Evolutionary conservation across 2,797 vertebrate genomes (phyloP).

Genomic region (Tauraco hartlaubi): DNA sequence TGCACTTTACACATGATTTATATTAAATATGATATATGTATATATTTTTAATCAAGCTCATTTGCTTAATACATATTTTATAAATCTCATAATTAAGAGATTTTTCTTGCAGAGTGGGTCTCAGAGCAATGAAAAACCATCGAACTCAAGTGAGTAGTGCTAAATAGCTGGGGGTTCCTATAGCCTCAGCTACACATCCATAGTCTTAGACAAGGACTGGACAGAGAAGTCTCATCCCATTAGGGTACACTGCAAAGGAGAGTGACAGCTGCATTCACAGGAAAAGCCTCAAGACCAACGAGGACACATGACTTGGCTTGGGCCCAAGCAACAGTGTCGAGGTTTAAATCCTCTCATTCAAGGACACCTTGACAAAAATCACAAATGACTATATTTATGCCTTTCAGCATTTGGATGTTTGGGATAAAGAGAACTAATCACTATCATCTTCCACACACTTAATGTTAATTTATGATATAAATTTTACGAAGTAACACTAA

Average conservation of each 20-base stretch:
- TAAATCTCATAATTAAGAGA: not conserved
- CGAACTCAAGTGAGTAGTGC: not conserved
- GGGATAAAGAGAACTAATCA: not conserved
- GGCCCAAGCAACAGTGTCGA: not conserved
- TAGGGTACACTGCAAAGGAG: not conserved
- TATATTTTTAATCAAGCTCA: slow-evolving; percentile 19
- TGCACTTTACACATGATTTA: not conserved
- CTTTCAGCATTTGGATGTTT: not conserved
- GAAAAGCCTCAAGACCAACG: slow-evolving; percentile 59
- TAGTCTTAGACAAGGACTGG: not conserved
- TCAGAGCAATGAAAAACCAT: not conserved
- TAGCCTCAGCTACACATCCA: not conserved
- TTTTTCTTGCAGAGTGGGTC: not conserved
- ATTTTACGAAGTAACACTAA: not conserved
- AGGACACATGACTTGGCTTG: slow-evolving; percentile 51
- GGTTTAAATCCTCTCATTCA: slow-evolving; percentile 66
- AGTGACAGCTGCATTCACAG: slow-evolving; percentile 55
- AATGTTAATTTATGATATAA: not conserved
- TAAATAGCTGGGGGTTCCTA: not conserved
- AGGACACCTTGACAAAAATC: slow-evolving; percentile 51
- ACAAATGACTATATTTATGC: not conserved
- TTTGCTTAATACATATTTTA: slow-evolving; percentile 2
- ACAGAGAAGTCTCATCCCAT: slow-evolving; percentile 42
- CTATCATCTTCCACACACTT: not conserved
- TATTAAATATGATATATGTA: not conserved